Percentiles rank a stretch among this genome's conserved stretches.
Evolutionary conservation across 2,888 invertebrate genomes (phyloP).

Genomic region (Sinelater perroti): DNA sequence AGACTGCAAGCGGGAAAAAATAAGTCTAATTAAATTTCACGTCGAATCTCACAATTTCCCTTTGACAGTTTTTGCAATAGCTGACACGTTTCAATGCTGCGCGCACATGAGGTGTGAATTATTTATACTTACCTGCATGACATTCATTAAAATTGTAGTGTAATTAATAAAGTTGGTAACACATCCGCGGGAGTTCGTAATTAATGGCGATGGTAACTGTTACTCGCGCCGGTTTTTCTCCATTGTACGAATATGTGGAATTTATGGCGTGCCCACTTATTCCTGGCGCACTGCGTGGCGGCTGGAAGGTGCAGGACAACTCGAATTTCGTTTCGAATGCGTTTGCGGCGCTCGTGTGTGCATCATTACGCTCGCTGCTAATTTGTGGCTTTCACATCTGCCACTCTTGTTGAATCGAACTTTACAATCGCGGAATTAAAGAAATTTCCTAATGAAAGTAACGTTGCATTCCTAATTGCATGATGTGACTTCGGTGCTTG

Average conservation of each 20-base stretch:
- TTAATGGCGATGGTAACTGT: neutral
- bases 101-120: neutral
- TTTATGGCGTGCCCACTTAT: no score
- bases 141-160: slow-evolving; percentile 10
- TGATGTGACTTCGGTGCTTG: no score
- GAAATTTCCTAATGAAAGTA: no score
- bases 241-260: neutral
- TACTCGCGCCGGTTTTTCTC: neutral
- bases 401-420: no score
- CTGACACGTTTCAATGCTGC: neutral
- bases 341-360: no score
- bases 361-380: no score
- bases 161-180: slow-evolving; percentile 5
- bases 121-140: slow-evolving; percentile 12
- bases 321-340: no score
- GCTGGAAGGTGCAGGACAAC: no score
- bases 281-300: no score
- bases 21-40: slow-evolving; percentile 14
- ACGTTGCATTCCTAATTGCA: no score
- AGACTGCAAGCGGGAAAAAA: neutral
- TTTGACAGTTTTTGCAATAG: slow-evolving; percentile 3
- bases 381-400: no score
- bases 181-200: slow-evolving; percentile 2
- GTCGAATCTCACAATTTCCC: slow-evolving; percentile 16
- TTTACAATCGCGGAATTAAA: no score